Conservation (phyloP, 2,113 vertebrate species). For the Perognathus longimembris region DNA sequence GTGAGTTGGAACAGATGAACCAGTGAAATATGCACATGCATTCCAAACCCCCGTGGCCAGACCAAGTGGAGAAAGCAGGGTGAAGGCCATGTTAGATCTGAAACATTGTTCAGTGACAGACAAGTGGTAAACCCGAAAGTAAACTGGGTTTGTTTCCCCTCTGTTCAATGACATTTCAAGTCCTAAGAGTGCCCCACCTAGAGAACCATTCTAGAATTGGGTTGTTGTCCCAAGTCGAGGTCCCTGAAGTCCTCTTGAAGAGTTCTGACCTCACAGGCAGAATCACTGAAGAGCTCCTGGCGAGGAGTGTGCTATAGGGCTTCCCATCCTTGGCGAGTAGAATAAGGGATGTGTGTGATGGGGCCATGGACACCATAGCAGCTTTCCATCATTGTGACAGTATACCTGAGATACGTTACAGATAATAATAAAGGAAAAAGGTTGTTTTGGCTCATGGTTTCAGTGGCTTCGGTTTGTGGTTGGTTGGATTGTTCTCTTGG, state of each 20-base stretch:
- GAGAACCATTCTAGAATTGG: background rate
- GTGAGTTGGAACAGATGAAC: accelerated
- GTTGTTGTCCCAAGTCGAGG: background rate
- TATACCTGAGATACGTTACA: background rate
- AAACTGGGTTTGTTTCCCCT: background rate
- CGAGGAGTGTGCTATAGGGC: background rate
- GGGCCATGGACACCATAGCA: background rate
- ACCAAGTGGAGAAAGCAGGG: background rate
- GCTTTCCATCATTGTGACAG: background rate
- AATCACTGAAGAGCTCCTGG: background rate
- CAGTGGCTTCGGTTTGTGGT: background rate
- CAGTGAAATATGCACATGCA: accelerated
- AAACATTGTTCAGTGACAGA: background rate
- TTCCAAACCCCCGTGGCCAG: background rate
- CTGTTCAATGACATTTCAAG: background rate
- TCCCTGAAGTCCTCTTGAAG: background rate
- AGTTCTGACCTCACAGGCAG: background rate
- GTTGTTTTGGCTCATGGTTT: background rate
- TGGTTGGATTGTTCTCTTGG: background rate
- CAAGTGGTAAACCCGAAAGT: background rate
- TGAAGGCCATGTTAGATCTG: background rate
- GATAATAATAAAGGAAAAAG: background rate
- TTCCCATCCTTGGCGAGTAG: background rate
- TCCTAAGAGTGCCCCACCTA: background rate
- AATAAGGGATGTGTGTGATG: accelerated